Percentiles rank a stretch among this genome's conserved stretches.
phyloP scores from a whole-genome alignment of 2,113 vertebrate genomes.

The Anoura caudifer region DNA sequence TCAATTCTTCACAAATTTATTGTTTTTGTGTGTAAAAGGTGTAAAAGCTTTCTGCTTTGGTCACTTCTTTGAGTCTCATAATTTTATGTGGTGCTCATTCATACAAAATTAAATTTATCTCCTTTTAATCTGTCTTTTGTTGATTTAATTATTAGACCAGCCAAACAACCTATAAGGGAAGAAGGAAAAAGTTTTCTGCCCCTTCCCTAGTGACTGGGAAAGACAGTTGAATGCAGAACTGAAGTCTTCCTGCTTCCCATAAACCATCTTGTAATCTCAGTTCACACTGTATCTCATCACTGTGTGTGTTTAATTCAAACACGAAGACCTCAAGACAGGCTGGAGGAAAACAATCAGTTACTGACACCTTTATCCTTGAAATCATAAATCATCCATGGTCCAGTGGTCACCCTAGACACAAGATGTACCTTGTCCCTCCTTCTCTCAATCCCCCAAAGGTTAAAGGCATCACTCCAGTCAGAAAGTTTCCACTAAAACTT shows the following conservation, averaged over 20 bases:
- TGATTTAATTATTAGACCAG: not conserved
- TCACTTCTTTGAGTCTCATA: not conserved
- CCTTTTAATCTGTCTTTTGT: not conserved
- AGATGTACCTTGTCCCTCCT: not conserved
- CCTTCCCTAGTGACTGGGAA: not conserved
- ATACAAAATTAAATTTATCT: not conserved
- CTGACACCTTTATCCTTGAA: conserved; percentile 41
- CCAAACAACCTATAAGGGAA: not conserved
- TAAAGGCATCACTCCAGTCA: not conserved
- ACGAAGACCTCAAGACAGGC: conserved; percentile 2
- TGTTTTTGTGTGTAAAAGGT: not conserved
- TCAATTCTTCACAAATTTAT: not conserved
- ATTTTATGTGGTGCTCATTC: not conserved
- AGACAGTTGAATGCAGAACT: not conserved
- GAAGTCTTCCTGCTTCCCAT: not conserved
- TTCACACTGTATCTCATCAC: not conserved
- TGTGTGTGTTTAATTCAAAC: conserved; percentile 33
- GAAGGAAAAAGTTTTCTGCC: not conserved
- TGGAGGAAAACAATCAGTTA: not conserved
- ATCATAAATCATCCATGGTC: conserved; percentile 51
- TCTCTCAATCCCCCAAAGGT: not conserved
- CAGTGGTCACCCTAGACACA: not conserved
- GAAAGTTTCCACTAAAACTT: not conserved
- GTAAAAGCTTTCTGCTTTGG: not conserved
- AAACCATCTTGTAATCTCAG: not conserved